phyloP scores from a whole-genome alignment of 92 coral and sea anemone genomes.

The Palythoa heliodiscus region DNA sequence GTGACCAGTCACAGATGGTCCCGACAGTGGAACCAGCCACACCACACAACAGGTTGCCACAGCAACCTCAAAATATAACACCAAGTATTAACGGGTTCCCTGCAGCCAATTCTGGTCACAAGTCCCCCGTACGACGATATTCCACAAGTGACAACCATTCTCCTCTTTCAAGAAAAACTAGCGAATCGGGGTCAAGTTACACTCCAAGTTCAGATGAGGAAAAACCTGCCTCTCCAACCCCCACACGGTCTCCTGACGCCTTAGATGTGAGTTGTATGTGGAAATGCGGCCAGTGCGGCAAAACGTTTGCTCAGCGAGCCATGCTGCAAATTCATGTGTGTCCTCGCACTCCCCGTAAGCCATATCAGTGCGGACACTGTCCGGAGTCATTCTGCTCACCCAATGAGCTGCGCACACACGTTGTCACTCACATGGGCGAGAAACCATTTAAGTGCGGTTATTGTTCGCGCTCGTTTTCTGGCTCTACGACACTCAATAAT shows the following conservation, averaged over 20 bases:
- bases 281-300: constrained; percentile 94
- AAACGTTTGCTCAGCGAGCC: constrained; percentile 91
- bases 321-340: constrained; percentile 90
- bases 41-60: neutral
- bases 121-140: constrained; percentile 28
- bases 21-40: neutral
- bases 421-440: constrained; percentile 89
- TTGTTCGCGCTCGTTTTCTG: constrained; percentile 98
- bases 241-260: constrained; percentile 53
- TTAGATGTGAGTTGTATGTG: constrained; percentile 71
- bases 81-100: neutral
- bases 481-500: constrained; percentile 95
- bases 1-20: constrained; percentile 24
- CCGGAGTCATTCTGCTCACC: constrained; percentile 85
- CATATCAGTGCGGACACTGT: constrained; percentile 94
- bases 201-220: constrained; percentile 40
- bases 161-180: constrained; percentile 28
- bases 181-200: constrained; percentile 40
- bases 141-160: constrained; percentile 12
- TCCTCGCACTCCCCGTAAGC: constrained; percentile 81
- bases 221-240: constrained; percentile 15
- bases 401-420: constrained; percentile 93
- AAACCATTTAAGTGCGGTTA: constrained; percentile 98
- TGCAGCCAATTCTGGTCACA: neutral
- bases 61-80: constrained; percentile 17